Base-by-base conservation (phyloP, 2,797 vertebrate genomes). In the Chelmon rostratus region DNA sequence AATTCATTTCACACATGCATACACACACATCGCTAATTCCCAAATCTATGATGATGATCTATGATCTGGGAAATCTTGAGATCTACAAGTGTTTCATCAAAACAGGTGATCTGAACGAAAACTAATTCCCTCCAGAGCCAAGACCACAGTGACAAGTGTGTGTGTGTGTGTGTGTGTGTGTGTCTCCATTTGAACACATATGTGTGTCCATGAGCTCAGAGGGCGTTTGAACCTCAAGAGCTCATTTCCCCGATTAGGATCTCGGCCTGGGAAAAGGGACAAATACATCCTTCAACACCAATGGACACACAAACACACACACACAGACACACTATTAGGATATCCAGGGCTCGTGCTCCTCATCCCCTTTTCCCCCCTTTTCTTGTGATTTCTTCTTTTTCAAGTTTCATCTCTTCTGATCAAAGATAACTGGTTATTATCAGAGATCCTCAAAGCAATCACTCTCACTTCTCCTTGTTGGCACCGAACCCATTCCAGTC, bases 171-270 rank as follows among this genome's bases (percentile, higher is more conserved):
- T 59, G 33, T 59, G 19, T 38, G 37, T 61, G 21, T 40, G 67
- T 35, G 11, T 57, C 49, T 50, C 33, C 68, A 76, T 62, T 76
- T 61, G 19, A 52, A 62, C 53, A 71, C 47, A 46, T 4, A 8
- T 9, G 21, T 56, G 57, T 65, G 53, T 57, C 23, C 23, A 19
- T 2, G 31, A 76, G 59, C 68, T 79, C 46, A 49, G 58, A 81
- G 71, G 76, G 52, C 35, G 6, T 85, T 73, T 73, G 71, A 84
- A 77, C 49, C 59, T 57, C 46, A 67, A 73, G 44, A 85, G 61
- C 76, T 88, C 82, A 87, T 89, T 91, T 68, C 79, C 15, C 21
- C 3, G 83, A 92, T 91, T 73, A 81, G 65, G 58, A 92, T 91
- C 88, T 84, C 35, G 58, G 61, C 46, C 46, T 23, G 61, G 67